Percentiles rank a stretch among this genome's conserved stretches.
These are phyloP conservation scores for Xenopus laevis DNA, from an alignment of 2,113 vertebrate species.

Conservation along the genomic window DNA sequence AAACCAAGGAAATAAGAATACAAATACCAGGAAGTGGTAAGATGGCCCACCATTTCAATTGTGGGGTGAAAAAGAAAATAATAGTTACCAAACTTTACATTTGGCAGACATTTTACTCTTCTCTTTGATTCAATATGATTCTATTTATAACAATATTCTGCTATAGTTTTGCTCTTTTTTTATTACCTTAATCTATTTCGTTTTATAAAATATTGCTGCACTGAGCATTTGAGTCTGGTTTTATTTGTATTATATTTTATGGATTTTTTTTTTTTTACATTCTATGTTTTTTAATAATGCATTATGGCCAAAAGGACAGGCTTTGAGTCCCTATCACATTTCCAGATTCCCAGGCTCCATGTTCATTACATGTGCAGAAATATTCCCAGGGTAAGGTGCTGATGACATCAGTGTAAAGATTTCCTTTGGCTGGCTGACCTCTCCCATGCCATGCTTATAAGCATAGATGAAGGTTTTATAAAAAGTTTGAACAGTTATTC, in stretches of 20 bases:
- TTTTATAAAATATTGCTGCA: background rate
- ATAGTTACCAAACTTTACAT: too few relatives aligned
- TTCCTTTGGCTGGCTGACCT: slow-evolving; percentile 41
- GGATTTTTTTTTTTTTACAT: slow-evolving; percentile 2
- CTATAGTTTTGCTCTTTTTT: background rate
- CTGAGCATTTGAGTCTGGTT: background rate
- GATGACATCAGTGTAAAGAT: slow-evolving; percentile 41
- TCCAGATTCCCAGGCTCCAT: slow-evolving; percentile 47
- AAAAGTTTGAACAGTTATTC: slow-evolving; percentile 23
- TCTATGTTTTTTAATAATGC: slow-evolving; percentile 18
- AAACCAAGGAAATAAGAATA: too few relatives aligned
- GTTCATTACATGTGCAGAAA: slow-evolving; percentile 43
- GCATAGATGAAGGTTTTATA: slow-evolving; percentile 33
- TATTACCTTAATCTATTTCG: background rate
- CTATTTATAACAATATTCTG: too few relatives aligned
- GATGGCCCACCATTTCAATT: too few relatives aligned
- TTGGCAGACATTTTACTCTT: background rate
- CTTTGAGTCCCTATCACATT: slow-evolving; percentile 42
- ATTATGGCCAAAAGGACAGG: slow-evolving; percentile 22
- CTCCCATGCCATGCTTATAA: slow-evolving; percentile 44
- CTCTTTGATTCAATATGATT: background rate
- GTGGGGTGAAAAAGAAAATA: too few relatives aligned
- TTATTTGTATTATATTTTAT: slow-evolving; percentile 1
- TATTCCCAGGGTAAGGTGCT: slow-evolving; percentile 45
- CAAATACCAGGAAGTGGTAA: too few relatives aligned